phyloP scores from a whole-genome alignment of 1,140 invertebrate species.

The Teleogryllus occipitalis region DNA sequence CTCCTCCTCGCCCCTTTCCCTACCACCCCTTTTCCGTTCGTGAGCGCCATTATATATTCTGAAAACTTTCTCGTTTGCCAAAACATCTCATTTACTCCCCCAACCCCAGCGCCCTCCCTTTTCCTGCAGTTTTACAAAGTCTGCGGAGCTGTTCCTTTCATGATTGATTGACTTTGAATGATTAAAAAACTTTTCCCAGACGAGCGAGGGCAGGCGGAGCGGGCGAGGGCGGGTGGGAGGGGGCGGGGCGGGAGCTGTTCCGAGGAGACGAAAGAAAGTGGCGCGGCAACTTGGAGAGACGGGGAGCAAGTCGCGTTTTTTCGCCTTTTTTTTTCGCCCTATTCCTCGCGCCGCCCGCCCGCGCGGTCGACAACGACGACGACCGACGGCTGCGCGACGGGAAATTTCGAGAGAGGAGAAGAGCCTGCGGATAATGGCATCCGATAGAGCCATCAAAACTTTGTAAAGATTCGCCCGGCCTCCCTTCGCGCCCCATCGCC shows the following conservation, averaged over 20 bases:
- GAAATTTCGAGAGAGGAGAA: not conserved
- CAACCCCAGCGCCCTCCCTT: not conserved
- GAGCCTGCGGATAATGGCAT: not conserved
- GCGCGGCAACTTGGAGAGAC: not conserved
- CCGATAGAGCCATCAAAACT: not conserved
- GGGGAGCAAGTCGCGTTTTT: not conserved
- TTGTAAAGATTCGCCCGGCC: no score
- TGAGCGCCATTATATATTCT: conserved; percentile 1
- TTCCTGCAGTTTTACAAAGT: conserved; percentile 4
- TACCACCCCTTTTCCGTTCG: not conserved
- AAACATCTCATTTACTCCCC: conserved; percentile 1
- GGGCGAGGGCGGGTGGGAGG: no score
- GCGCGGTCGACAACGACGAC: no score
- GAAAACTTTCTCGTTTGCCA: conserved; percentile 4
- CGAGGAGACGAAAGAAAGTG: not conserved
- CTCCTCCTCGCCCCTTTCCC: not conserved
- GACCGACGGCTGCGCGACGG: no score
- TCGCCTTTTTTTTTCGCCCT: not conserved
- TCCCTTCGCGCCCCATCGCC: not conserved
- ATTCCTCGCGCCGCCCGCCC: not conserved
- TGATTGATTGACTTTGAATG: conserved; percentile 5
- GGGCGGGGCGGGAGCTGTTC: not conserved
- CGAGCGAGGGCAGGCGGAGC: not conserved
- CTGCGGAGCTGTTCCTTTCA: conserved; percentile 3
- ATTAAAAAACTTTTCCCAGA: not conserved